Evolutionary conservation across 2,113 vertebrate genomes (phyloP).

Genomic region (Syngnathoides biaculeatus): DNA sequence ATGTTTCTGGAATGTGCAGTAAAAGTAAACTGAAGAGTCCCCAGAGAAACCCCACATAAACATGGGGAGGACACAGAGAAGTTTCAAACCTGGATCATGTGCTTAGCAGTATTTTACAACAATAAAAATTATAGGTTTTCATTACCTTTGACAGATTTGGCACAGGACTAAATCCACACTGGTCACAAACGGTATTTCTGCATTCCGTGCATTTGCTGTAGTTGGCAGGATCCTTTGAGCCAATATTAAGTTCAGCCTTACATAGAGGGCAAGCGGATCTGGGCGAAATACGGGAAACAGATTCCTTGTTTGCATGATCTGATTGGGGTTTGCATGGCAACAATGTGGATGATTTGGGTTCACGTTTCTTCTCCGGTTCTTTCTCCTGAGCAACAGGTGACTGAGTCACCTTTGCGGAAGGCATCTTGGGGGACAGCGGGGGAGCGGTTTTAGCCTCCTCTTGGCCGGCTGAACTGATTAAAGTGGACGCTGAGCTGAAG

Average conservation of each 20-base stretch:
- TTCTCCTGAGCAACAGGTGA: conserved; percentile 36
- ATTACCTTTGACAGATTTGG: conserved; percentile 79
- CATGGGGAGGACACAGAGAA: no score
- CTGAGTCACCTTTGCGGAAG: conserved; percentile 33
- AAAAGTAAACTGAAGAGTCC: no score
- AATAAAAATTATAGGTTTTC: neutral
- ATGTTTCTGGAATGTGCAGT: no score
- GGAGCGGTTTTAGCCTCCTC: conserved; percentile 62
- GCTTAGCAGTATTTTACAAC: no score
- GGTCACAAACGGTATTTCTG: conserved; percentile 85
- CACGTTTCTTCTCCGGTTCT: conserved; percentile 42
- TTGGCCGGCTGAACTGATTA: conserved; percentile 63
- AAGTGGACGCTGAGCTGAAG: conserved; percentile 69
- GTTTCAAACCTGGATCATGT: no score
- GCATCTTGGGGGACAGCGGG: conserved; percentile 55
- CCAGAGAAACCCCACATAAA: no score
- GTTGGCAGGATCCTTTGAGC: conserved; percentile 81
- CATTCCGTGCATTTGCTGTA: conserved; percentile 90
- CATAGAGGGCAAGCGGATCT: conserved; percentile 82
- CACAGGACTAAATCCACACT: conserved; percentile 91
- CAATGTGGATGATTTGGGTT: conserved; percentile 35
- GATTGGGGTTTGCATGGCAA: conserved; percentile 51
- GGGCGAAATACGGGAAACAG: conserved; percentile 20
- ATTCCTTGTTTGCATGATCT: conserved; percentile 32
- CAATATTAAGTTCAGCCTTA: conserved; percentile 82